Base-by-base conservation (phyloP, 1,140 invertebrate species). In the Drosophila ananassae region DNA sequence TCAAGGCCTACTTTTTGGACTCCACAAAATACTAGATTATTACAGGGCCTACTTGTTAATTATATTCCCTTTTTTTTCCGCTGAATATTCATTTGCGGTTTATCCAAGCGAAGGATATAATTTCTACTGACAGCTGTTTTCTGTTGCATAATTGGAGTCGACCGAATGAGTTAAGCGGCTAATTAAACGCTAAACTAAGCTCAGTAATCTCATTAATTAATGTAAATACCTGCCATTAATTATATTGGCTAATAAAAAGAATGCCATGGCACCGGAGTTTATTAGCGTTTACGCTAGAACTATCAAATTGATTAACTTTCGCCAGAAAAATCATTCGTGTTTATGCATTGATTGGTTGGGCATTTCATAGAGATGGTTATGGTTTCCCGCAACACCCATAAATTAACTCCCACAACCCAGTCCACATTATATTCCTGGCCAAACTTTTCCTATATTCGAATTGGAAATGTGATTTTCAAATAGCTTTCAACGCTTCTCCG, bases 221-320 rank as follows among this genome's bases (percentile, higher is more conserved):
- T 85, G 81, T 63, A 77, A 85, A 73, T 80, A 57, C 6, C 8
- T 28, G 24, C 24, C 47, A 17, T 41, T 71, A 69, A 80, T 85
- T 73, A 71, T 57, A 63, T 37, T 59, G 37, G 21, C 37, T 73
- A 56, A 85, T 74, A 71, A 74, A 81, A 63, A 53, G 47, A 63
- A 73, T 78, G 50, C 67, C 76, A 56, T 52, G 57, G 57, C 66
- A 60, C 56, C 47, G 39, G 50, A 63, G 37, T 50, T 80, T 62
- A 80, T 80, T 73, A 74, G 39, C 39, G 48, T 37, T 56, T 47
- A 17, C 17, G 24, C 13, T 22, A 8, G 5, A 21, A 60, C 10
- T 34, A 34, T 34, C 10, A 34, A 8, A 2, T 34, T 34, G 32
- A 34, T 34, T 34, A 34, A 10, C 32, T 34, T 34, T 34, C 2